phyloP scores from a whole-genome alignment of 2,113 vertebrate species.

The Brevimyrus niger region DNA sequence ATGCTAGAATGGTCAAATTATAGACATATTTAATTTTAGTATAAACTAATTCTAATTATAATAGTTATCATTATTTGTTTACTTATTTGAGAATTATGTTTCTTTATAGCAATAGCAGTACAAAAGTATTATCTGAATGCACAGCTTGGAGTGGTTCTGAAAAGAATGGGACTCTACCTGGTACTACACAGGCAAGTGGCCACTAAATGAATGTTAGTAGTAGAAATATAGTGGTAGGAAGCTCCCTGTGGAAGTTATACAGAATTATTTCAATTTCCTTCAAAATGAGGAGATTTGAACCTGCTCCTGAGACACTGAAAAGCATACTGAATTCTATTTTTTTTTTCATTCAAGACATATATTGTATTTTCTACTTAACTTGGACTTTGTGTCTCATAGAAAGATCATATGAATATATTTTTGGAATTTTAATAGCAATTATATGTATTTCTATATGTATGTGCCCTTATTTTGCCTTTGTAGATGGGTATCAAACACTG shows the following conservation, averaged over 20 bases:
- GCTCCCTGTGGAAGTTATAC: background rate
- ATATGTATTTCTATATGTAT: background rate
- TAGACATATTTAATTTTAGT: background rate
- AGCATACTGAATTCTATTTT: background rate
- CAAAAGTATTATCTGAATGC: background rate
- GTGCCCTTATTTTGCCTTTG: background rate
- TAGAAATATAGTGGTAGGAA: background rate
- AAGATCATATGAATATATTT: background rate
- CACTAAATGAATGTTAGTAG: background rate
- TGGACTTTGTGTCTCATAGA: background rate
- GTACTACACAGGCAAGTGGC: background rate
- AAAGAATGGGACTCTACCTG: background rate
- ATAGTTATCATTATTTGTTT: background rate
- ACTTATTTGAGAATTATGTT: background rate
- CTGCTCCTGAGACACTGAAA: background rate
- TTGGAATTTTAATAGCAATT: background rate
- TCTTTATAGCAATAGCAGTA: background rate
- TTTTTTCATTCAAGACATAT: background rate
- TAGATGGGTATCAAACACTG: background rate
- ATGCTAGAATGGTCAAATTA: background rate
- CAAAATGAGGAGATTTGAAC: background rate
- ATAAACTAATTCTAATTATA: background rate
- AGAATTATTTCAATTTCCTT: background rate
- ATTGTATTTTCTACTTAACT: background rate
- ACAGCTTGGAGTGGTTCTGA: background rate